These are phyloP conservation scores for Rhingia rostrata DNA, from an alignment of 2,888 invertebrate species.

Conservation along the genomic window DNA sequence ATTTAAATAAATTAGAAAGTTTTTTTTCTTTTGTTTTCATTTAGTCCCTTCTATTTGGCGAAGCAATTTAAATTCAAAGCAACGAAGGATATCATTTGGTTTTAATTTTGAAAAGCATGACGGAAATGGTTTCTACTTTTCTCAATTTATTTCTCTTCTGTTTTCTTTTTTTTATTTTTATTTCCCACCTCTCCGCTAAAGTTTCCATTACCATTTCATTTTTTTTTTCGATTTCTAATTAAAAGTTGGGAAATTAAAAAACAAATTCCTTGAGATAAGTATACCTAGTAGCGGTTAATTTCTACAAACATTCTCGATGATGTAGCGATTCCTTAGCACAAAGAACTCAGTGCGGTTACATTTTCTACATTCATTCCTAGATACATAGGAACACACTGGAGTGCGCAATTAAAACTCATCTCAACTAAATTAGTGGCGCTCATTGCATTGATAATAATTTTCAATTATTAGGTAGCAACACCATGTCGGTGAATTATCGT, in stretches of 20 bases:
- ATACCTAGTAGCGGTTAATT: conserved; percentile 34
- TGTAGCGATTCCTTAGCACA: not conserved
- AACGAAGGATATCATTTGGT: conserved; percentile 62
- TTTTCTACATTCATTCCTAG: conserved; percentile 31
- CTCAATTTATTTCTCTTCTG: not conserved
- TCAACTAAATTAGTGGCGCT: conserved; percentile 30
- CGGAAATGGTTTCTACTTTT: conserved; percentile 15
- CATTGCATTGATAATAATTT: conserved; percentile 61
- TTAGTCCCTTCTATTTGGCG: conserved; percentile 11
- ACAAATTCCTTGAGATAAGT: conserved; percentile 21
- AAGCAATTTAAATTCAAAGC: conserved; percentile 54
- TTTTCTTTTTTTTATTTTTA: not conserved
- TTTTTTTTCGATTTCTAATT: conserved; percentile 65
- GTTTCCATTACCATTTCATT: not conserved
- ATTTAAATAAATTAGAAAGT: conserved; percentile 56
- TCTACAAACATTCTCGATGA: conserved; percentile 34
- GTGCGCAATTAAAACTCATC: conserved; percentile 47
- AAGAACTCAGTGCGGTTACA: conserved; percentile 3
- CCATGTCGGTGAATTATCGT: conserved; percentile 47
- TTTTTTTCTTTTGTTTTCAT: conserved; percentile 17
- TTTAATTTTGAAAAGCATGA: conserved; percentile 53
- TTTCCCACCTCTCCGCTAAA: not conserved
- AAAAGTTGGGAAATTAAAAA: conserved; percentile 71
- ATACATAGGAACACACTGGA: conserved; percentile 27
- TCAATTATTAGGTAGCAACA: conserved; percentile 47